These are phyloP conservation scores for Diplodus sargus DNA, from an alignment of 2,797 vertebrate species.

Conservation along the genomic window DNA sequence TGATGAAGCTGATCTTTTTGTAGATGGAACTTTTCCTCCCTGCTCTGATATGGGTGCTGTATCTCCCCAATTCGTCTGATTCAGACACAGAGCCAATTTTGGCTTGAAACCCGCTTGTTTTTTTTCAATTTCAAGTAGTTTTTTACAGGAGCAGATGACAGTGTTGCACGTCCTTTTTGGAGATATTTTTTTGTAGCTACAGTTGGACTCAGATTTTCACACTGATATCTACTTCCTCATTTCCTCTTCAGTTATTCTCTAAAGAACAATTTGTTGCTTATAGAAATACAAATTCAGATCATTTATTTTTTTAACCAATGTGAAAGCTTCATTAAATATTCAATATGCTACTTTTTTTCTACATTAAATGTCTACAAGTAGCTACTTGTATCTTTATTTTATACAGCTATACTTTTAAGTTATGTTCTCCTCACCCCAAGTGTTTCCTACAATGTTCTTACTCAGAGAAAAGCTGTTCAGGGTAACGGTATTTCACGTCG, in stretches of 20 bases:
- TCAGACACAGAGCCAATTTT: not conserved
- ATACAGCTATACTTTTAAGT: too few species aligned
- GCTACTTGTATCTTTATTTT: too few species aligned
- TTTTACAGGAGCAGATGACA: not conserved
- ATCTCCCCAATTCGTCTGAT: not conserved
- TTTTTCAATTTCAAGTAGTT: not conserved
- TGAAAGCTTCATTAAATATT: not conserved
- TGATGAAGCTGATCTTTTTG: not conserved
- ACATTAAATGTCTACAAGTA: too few species aligned
- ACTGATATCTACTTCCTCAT: not conserved
- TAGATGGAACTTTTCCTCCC: not conserved
- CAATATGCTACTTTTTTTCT: too few species aligned
- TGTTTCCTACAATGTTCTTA: too few species aligned
- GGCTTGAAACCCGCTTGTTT: not conserved
- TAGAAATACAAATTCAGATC: not conserved
- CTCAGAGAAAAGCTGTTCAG: too few species aligned
- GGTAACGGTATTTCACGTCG: too few species aligned
- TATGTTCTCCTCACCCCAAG: too few species aligned
- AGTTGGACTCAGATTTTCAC: not conserved
- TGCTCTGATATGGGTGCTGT: not conserved
- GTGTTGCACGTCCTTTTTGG: not conserved
- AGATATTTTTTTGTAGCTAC: not conserved
- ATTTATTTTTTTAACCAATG: conserved; percentile 1
- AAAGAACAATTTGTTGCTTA: not conserved
- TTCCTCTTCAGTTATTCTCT: not conserved